Evolutionary conservation across 2,113 vertebrate genomes (phyloP), one percentile per base, ranked within the genome.

Genomic region (Catharus fuscescens): DNA sequence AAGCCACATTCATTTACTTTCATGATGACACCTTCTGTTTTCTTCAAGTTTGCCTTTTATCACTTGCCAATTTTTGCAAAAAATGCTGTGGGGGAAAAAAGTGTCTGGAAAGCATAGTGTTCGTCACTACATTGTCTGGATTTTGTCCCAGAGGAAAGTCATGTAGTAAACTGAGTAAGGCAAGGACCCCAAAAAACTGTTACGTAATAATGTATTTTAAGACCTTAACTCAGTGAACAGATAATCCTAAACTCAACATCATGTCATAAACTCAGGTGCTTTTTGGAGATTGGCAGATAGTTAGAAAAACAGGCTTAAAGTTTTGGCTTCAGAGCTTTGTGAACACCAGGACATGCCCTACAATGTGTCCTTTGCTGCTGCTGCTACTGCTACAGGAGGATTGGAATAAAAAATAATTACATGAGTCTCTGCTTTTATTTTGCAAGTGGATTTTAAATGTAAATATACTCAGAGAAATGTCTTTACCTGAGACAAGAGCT

Each of bases 261-360:
- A 16, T 20, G 18, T 45, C 52, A 74, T 71, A 59, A 86, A 84
- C 23, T 79, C 42, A 28, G 38, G 18, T 85, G 50, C n/a, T 53
- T 69, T 52, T 83, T 79, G 71, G 87, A 56, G n/a, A 48, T 71
- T 80, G 89, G 59, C 53, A 93, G 88, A 85, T 76, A 71, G 56
- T 77, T 84, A 86, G 66, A 67, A 87, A 91, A 93, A 20, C 29
- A 69, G 34, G 31, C 84, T 80, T 94, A 91, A 80, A 38, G 12
- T 86, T 86, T 92, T 82, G 47, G 47, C 44, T 74, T 93, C 32
- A 52, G 77, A 86, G 26, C 88, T 91, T 91, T 92, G 64, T 94
- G 77, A 91, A 80, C 82, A 60, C 26, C 40, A 67, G n/a, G 53
- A 76, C 42, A 15, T 85, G 53, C 52, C 66, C 65, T 80, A 24